These are phyloP conservation scores for Gallinago paraguaiae DNA, from an alignment of 2,113 vertebrate genomes.

Conservation along the genomic window DNA sequence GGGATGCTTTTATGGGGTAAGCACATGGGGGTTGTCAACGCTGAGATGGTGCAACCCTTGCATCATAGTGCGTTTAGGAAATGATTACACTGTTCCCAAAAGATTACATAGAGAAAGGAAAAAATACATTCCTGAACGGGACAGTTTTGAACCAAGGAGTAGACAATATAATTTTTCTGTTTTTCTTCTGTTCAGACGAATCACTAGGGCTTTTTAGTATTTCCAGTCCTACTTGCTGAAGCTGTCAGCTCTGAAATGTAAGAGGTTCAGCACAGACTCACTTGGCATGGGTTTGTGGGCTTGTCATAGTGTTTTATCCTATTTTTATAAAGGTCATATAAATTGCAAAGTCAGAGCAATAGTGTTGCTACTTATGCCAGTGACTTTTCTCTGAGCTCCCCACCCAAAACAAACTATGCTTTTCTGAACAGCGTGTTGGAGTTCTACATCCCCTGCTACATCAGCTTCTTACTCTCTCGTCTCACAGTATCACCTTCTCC, in stretches of 20 bases:
- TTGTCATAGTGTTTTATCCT: background rate
- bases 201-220: background rate
- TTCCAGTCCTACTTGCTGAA: background rate
- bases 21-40: background rate
- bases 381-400: background rate
- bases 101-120: background rate
- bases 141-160: background rate
- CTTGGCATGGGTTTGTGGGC: background rate
- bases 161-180: background rate
- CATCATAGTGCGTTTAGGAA: background rate
- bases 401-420: background rate
- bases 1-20: background rate
- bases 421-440: background rate
- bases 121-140: background rate
- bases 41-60: background rate
- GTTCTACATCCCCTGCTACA: background rate
- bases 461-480: fast-evolving
- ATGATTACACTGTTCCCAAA: background rate
- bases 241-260: background rate
- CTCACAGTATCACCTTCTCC: background rate
- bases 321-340: background rate
- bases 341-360: background rate
- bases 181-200: background rate
- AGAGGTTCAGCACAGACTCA: background rate
- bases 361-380: background rate